These are phyloP conservation scores for Allolobophora icterica DNA, from an alignment of 2,888 invertebrate species.

Conservation along the genomic window DNA sequence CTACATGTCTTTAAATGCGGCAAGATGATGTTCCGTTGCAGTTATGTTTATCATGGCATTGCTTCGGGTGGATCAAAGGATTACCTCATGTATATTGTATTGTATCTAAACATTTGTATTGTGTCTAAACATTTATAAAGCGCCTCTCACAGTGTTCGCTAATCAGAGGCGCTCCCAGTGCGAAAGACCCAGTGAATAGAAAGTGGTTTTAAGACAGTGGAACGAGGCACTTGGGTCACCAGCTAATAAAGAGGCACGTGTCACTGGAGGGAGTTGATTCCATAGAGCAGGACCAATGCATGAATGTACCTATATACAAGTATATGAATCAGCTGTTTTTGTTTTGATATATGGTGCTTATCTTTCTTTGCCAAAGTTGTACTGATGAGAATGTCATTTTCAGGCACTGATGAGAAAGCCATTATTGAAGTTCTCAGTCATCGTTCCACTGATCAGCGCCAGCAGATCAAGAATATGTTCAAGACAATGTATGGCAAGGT, in stretches of 20 bases:
- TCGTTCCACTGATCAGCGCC: constrained; percentile 58
- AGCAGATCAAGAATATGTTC: constrained; percentile 60
- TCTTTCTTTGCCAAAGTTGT: not conserved
- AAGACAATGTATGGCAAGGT: constrained; percentile 57
- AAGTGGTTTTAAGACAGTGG: too few relatives aligned
- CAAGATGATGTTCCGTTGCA: not conserved
- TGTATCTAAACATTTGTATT: too few relatives aligned
- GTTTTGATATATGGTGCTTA: not conserved
- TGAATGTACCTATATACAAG: too few relatives aligned
- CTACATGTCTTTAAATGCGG: not conserved
- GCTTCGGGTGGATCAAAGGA: not conserved
- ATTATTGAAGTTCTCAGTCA: constrained; percentile 61
- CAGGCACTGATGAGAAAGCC: constrained; percentile 64
- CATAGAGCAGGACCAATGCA: too few relatives aligned
- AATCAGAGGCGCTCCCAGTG: too few relatives aligned
- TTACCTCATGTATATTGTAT: not conserved
- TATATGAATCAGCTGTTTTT: not conserved
- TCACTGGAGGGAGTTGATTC: too few relatives aligned
- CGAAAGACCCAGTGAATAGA: too few relatives aligned
- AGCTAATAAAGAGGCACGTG: too few relatives aligned
- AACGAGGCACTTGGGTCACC: too few relatives aligned
- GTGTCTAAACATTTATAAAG: too few relatives aligned
- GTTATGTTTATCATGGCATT: not conserved
- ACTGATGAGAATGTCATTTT: not conserved
- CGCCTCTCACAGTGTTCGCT: too few relatives aligned